Conservation (phyloP, 2,888 invertebrate species). For the Isoperla grammatica region DNA sequence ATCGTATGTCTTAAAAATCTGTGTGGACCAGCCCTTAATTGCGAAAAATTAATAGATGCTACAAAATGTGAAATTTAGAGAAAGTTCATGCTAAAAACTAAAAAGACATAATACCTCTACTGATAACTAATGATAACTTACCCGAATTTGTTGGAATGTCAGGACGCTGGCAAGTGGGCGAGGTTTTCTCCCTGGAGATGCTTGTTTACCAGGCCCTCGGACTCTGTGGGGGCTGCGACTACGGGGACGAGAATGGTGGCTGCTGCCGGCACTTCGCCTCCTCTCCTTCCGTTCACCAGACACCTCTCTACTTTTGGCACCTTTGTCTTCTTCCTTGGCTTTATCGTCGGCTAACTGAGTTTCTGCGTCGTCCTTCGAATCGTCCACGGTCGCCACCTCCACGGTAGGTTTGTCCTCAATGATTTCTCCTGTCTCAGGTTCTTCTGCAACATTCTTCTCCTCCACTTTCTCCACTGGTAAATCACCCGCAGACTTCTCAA, state of each 20-base stretch:
- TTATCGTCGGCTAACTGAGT: constrained; percentile 35
- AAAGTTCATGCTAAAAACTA: too few species aligned
- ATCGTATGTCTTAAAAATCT: too few species aligned
- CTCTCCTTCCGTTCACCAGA: constrained; percentile 40
- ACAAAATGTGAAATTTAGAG: too few species aligned
- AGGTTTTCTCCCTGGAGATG: neutral
- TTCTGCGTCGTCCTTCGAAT: constrained; percentile 5
- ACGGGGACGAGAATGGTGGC: constrained; percentile 23
- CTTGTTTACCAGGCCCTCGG: constrained; percentile 11
- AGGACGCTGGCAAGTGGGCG: constrained; percentile 51
- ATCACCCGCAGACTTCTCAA: neutral
- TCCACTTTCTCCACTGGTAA: constrained; percentile 26
- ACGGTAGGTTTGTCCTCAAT: neutral
- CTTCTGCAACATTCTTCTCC: constrained; percentile 42
- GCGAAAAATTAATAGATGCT: too few species aligned
- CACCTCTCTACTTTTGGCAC: constrained; percentile 44
- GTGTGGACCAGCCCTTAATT: too few species aligned
- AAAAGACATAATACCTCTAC: too few species aligned
- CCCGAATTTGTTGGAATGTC: constrained; percentile 76
- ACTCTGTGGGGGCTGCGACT: constrained; percentile 12
- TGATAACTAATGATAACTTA: too few species aligned
- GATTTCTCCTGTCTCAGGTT: constrained; percentile 37
- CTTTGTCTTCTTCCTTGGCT: constrained; percentile 40
- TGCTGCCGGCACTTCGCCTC: constrained; percentile 29
- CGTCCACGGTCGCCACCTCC: neutral